Evolutionary conservation across 2,888 invertebrate species (phyloP).

Genomic region (Mythimna pallens): DNA sequence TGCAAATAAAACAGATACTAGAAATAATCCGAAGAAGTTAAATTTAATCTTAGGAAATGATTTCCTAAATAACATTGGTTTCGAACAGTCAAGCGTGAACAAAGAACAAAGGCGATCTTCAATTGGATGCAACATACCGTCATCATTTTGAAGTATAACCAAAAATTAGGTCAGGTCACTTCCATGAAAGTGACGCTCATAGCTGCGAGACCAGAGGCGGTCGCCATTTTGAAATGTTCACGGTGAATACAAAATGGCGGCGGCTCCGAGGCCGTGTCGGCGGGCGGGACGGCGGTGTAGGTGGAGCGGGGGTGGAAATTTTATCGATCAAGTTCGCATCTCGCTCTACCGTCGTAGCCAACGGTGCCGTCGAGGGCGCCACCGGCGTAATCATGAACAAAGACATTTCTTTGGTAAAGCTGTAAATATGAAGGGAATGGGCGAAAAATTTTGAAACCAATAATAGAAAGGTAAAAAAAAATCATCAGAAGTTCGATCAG

Average conservation of each 20-base stretch:
- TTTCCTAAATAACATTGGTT: not conserved
- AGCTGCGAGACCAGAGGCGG: no score
- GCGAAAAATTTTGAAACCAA: no score
- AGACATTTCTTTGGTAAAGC: not conserved
- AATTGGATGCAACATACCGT: not conserved
- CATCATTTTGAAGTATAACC: constrained; percentile 3
- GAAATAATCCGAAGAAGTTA: no score
- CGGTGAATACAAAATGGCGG: not conserved
- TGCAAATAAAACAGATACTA: no score
- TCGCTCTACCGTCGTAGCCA: not conserved
- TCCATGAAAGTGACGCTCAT: no score
- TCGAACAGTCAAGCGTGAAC: not conserved
- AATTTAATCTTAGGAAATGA: not conserved
- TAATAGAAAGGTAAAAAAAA: no score
- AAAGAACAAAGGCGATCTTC: not conserved
- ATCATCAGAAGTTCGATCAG: no score
- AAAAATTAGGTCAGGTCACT: no score
- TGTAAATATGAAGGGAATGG: not conserved
- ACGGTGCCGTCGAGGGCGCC: not conserved
- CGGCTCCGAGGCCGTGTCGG: not conserved
- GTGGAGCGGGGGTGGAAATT: not conserved
- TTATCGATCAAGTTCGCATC: not conserved
- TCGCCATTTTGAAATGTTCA: constrained; percentile 14
- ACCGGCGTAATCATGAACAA: not conserved
- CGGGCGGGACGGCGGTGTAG: not conserved